These are phyloP conservation scores for Enteromius viviparus DNA, from an alignment of 2,797 vertebrate species.

Conservation along the genomic window DNA sequence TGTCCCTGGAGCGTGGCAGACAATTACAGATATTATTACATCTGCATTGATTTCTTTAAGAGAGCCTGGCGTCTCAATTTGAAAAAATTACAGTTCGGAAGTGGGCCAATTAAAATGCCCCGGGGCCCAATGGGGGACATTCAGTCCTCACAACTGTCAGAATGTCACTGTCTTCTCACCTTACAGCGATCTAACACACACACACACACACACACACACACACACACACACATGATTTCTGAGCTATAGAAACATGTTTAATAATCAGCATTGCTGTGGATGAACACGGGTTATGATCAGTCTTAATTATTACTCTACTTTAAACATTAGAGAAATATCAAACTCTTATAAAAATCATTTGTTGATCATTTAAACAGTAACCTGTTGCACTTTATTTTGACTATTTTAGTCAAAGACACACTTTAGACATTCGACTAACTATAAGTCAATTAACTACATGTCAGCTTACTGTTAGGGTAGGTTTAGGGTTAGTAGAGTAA, in stretches of 20 bases:
- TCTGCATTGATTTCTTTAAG: constrained; percentile 82
- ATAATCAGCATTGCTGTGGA: neutral
- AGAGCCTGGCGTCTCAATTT: constrained; percentile 83
- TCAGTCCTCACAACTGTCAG: constrained; percentile 69
- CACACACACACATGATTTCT: neutral
- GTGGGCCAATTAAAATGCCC: constrained; percentile 84
- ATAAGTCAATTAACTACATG: too few relatives aligned
- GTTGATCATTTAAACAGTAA: neutral
- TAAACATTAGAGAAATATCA: neutral
- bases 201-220: constrained; percentile 5
- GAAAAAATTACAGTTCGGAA: constrained; percentile 85
- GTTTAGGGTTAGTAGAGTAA: too few relatives aligned
- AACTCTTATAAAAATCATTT: neutral
- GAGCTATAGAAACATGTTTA: neutral
- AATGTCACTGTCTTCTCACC: constrained; percentile 68
- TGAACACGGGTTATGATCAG: neutral
- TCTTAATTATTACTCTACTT: neutral
- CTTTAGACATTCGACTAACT: too few relatives aligned
- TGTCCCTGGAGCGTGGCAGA: constrained; percentile 82
- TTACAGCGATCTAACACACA: constrained; percentile 41
- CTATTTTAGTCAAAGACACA: too few relatives aligned
- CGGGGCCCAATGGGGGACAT: constrained; percentile 70
- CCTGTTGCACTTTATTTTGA: too few relatives aligned
- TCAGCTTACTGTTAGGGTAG: too few relatives aligned
- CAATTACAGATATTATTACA: constrained; percentile 90